Evolutionary conservation across 2,113 vertebrate species (phyloP).

Genomic region (Suricata suricatta): DNA sequence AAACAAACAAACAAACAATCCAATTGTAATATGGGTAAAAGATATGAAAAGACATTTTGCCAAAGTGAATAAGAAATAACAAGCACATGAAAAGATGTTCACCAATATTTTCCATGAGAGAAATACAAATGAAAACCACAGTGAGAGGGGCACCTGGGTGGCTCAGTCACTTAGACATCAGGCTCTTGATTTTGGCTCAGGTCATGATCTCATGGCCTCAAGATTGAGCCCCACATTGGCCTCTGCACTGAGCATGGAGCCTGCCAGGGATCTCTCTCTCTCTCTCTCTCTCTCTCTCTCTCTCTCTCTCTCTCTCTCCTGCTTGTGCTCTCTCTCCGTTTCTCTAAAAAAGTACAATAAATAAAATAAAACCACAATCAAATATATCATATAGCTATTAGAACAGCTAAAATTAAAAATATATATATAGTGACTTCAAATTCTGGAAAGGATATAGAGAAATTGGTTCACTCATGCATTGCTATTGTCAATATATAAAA

Average conservation of each 20-base stretch:
- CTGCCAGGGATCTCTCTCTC: too few relatives aligned
- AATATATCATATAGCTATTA: neutral
- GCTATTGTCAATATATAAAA: neutral
- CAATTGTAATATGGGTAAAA: neutral
- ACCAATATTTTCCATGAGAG: neutral
- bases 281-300: too few relatives aligned
- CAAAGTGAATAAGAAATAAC: neutral
- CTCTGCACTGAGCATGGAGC: too few relatives aligned
- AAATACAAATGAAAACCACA: neutral
- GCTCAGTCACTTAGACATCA: too few relatives aligned
- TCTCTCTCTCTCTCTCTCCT: too few relatives aligned
- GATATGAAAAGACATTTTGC: neutral
- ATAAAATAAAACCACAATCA: neutral
- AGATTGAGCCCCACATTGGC: too few relatives aligned
- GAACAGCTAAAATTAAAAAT: neutral
- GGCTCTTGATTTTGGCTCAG: too few relatives aligned
- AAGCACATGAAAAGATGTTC: neutral
- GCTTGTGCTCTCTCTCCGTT: too few relatives aligned
- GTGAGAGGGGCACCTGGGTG: neutral
- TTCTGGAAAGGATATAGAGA: neutral
- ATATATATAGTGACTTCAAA: neutral
- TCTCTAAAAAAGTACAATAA: too few relatives aligned
- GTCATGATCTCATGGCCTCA: too few relatives aligned
- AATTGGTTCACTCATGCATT: neutral
- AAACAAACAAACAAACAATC: neutral